Evolutionary conservation across 2,113 vertebrate species (phyloP).

Genomic region (Cichladusa arquata): DNA sequence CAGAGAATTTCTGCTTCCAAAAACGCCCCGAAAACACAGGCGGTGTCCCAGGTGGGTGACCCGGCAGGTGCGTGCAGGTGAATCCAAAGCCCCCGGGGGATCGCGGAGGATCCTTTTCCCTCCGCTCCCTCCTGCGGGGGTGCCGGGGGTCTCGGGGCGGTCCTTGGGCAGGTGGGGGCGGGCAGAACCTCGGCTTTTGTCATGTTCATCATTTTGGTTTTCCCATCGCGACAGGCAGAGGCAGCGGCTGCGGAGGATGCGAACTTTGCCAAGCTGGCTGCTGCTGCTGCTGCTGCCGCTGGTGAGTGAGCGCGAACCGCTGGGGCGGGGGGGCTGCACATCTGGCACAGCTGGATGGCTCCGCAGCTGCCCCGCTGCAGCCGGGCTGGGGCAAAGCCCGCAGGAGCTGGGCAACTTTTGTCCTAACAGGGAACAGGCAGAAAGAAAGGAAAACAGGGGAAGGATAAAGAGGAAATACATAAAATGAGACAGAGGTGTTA

Average conservation of each 20-base stretch:
- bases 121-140: fast-evolving
- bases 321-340: not conserved
- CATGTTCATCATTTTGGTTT: not conserved
- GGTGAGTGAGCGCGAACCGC: conserved; percentile 38
- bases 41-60: not conserved
- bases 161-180: conserved; percentile 11
- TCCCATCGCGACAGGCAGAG: not conserved
- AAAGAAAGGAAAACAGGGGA: not conserved
- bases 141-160: not conserved
- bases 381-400: too few relatives aligned
- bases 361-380: not conserved
- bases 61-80: fast-evolving
- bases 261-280: conserved; percentile 21
- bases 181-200: not conserved
- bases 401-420: not conserved
- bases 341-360: not conserved
- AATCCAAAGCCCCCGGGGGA: not conserved
- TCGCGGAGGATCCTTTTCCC: not conserved
- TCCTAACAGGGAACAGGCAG: fast-evolving
- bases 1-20: not conserved
- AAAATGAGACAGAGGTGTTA: not conserved
- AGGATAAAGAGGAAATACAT: fast-evolving
- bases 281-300: conserved; percentile 2
- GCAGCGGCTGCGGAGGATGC: conserved; percentile 15
- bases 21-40: fast-evolving